phyloP scores from a whole-genome alignment of 2,113 vertebrate genomes.

The Mandrillus leucophaeus region DNA sequence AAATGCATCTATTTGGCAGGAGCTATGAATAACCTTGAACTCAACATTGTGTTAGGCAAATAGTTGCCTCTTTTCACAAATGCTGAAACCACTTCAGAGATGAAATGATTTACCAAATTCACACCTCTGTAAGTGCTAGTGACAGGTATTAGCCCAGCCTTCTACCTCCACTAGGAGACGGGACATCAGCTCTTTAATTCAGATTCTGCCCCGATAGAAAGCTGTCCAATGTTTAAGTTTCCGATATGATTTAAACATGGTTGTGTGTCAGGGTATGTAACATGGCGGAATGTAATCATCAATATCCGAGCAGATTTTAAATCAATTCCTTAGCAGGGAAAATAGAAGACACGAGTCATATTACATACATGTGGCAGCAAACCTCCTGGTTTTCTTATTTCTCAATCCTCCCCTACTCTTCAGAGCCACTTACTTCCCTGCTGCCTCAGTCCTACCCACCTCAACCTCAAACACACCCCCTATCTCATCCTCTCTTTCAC shows the following conservation, averaged over 20 bases:
- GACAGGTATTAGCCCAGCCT: background rate
- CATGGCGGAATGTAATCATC: background rate
- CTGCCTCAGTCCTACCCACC: background rate
- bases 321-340: conserved; percentile 18
- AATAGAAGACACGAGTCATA: background rate
- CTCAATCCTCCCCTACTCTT: background rate
- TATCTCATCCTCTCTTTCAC: background rate
- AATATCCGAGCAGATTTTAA: background rate
- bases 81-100: background rate
- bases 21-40: background rate
- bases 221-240: background rate
- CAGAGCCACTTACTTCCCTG: background rate
- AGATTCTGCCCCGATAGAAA: background rate
- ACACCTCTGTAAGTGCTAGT: background rate
- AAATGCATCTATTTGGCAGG: background rate
- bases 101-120: conserved; percentile 14
- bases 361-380: background rate
- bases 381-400: background rate
- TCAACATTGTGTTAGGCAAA: background rate
- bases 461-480: background rate
- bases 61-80: background rate
- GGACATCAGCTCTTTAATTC: background rate
- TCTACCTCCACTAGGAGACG: background rate
- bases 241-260: background rate
- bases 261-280: background rate